Evolutionary conservation across 1,140 invertebrate species (phyloP).

Genomic region (Heliconius nattereri): DNA sequence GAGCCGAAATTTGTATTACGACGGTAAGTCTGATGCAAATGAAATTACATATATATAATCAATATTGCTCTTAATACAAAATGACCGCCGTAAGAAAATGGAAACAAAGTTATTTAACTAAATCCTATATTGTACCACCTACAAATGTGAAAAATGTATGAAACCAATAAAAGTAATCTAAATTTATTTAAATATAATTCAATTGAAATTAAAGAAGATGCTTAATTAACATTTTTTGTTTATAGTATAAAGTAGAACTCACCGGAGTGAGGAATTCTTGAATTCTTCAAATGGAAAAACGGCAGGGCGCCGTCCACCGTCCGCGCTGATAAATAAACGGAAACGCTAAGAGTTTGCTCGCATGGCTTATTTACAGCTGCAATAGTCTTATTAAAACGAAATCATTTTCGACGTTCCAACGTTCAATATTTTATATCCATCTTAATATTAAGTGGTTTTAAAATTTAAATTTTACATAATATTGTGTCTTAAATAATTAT

Average conservation of each 20-base stretch:
- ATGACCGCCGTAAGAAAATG: too few species aligned
- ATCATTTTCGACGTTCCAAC: not conserved
- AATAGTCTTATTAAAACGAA: not conserved
- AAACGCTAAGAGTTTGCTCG: conserved; percentile 25
- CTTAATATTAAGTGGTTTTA: not conserved
- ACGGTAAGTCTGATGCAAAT: too few species aligned
- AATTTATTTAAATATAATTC: not conserved
- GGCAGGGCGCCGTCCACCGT: conserved; percentile 17
- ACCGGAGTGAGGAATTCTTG: conserved; percentile 28
- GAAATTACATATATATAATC: too few species aligned
- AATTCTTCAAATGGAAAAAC: conserved; percentile 32
- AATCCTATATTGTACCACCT: too few species aligned
- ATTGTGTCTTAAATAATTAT: not conserved
- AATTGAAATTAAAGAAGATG: not conserved
- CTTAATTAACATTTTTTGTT: conserved; percentile 16
- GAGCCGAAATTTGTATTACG: too few species aligned
- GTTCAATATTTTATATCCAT: not conserved
- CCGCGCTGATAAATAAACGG: conserved; percentile 31
- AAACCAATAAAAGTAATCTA: not conserved
- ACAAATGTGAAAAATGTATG: too few species aligned
- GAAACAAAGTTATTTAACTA: too few species aligned
- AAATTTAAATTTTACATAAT: not conserved
- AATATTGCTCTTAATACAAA: too few species aligned
- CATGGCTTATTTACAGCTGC: conserved; percentile 15
- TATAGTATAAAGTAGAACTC: conserved; percentile 23